Evolutionary conservation across 2,113 vertebrate species (phyloP), one percentile per base, ranked within the genome.

Genomic region (Myrmophylax atrothorax): DNA sequence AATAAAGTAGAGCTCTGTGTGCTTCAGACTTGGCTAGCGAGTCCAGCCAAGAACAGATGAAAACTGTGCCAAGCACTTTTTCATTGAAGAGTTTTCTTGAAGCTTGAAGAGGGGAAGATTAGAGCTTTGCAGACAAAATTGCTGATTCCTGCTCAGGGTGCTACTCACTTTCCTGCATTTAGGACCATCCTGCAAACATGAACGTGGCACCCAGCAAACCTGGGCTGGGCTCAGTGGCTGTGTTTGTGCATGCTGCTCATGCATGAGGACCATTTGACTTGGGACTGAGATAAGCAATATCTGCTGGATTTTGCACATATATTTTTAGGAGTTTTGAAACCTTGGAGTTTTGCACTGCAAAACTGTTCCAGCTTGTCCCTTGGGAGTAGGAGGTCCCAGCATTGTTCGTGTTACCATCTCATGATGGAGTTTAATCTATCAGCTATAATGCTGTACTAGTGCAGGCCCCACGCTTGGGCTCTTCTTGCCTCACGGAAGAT

Each of bases 61-160:
- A 97, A 97, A 95, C 90, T 72, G 87, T 96, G 95, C 93, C 87
- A 96, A 96, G 84, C 25, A 17, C 46, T 86, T 97, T 97, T 97
- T 95, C 95, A 95, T 84, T 96, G 97, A 97, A 88, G 84, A 82
- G 72, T 97, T 96, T 96, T 92, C 81, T 92, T 97, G 88, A 93
- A 91, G 84, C 92, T 91, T 85, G 91, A 78, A 82, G 90, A 92
- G 76, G 60, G 53, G 17, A 92, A 84, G 77, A 84, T 88, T 13
- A 70, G 85, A 90, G 72, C 47, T 49, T 38, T 95, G 76, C 69
- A 84, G 60, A 56, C 60, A 64, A 81, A 94, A 84, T 42, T 74
- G 28, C 69, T 58, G 56, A 52, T 84, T 75, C 87, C 60, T 84
- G 26, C 49, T 67, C 37, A 52, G 53, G 62, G 49, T 20, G 18